Evolutionary conservation across 1,140 invertebrate species (phyloP).

Genomic region (Drosophila sturtevanti): DNA sequence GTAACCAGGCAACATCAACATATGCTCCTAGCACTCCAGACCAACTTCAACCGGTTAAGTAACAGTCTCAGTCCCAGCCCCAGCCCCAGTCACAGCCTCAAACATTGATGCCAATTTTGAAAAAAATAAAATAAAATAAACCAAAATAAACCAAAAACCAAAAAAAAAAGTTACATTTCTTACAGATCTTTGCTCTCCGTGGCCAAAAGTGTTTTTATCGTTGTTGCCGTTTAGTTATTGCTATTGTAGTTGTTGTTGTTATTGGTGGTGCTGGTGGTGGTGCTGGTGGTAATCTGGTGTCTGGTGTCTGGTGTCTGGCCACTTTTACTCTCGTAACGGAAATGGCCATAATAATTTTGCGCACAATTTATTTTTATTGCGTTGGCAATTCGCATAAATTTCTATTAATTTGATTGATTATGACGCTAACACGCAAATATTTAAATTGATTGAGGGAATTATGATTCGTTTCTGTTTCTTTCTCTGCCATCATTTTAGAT

Average conservation of each 20-base stretch:
- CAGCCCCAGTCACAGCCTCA: neutral
- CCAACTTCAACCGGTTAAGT: slow-evolving; percentile 22
- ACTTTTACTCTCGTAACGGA: slow-evolving; percentile 19
- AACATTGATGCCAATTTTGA: slow-evolving; percentile 13
- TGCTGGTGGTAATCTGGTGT: neutral
- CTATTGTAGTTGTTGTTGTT: slow-evolving; percentile 3
- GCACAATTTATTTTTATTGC: slow-evolving; percentile 21
- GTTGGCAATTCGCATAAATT: slow-evolving; percentile 21
- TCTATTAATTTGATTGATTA: slow-evolving; percentile 17
- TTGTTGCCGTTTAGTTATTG: neutral
- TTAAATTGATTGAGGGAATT: slow-evolving; percentile 4
- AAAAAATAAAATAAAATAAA: neutral
- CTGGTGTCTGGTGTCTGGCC: neutral
- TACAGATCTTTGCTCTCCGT: slow-evolving; percentile 24
- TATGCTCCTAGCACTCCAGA: slow-evolving; percentile 17
- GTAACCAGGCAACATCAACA: slow-evolving; percentile 18
- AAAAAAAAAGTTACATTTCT: slow-evolving; percentile 11
- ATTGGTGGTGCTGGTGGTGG: neutral
- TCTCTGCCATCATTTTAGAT: neutral
- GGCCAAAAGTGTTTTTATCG: neutral
- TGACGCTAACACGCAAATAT: slow-evolving; percentile 19
- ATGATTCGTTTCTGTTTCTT: slow-evolving; percentile 4
- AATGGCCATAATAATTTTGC: slow-evolving; percentile 22
- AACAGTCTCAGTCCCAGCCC: neutral
- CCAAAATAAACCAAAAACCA: neutral